Conservation (phyloP, 2,113 vertebrate genomes). For the Cyprinodon tularosa region DNA sequence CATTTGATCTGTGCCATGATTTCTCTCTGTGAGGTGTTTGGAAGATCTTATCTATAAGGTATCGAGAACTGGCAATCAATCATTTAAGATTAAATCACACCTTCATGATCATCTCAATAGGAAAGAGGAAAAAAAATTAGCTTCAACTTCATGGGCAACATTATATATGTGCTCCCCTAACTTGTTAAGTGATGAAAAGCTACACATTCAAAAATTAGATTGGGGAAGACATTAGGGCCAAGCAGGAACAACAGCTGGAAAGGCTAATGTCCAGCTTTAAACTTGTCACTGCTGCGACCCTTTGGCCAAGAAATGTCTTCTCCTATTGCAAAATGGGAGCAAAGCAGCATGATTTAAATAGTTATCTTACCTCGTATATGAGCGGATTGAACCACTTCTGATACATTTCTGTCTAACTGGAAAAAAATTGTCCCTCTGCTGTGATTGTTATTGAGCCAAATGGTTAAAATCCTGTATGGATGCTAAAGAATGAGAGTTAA, state of each 20-base stretch:
- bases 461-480: constrained; percentile 35
- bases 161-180: not conserved
- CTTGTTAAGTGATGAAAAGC: not conserved
- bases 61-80: not conserved
- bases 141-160: not conserved
- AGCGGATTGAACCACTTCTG: constrained; percentile 40
- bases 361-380: constrained; percentile 23
- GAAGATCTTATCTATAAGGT: not conserved
- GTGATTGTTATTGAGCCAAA: constrained; percentile 16
- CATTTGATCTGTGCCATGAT: too few species aligned
- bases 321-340: constrained; percentile 35
- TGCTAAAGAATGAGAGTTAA: constrained; percentile 12
- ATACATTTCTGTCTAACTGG: constrained; percentile 30
- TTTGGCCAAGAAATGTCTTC: constrained; percentile 38
- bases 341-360: constrained; percentile 30
- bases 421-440: constrained; percentile 12
- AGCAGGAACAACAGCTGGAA: constrained; percentile 58
- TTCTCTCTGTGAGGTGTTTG: not conserved
- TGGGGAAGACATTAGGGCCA: constrained; percentile 23
- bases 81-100: not conserved
- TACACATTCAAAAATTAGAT: not conserved
- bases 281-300: constrained; percentile 44
- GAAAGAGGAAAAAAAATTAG: not conserved
- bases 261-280: constrained; percentile 66
- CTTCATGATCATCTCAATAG: not conserved